Percentiles rank a stretch among this genome's conserved stretches.
These are phyloP conservation scores for Cyclopterus lumpus DNA, from an alignment of 2,797 vertebrate species.

Conservation along the genomic window DNA sequence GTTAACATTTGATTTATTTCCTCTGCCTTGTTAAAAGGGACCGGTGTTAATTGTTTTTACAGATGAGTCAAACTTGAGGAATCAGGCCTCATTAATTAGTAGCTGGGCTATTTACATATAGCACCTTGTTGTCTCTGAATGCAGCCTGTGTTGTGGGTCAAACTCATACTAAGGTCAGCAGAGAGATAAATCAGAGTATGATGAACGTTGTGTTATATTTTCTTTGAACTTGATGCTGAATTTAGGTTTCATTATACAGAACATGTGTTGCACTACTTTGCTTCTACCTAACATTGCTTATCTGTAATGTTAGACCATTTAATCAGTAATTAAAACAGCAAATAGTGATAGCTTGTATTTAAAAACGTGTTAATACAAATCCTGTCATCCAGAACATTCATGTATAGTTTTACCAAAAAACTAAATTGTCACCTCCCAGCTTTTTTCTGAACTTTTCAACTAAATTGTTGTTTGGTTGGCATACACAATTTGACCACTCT, in stretches of 20 bases:
- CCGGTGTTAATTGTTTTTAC: conserved; percentile 93
- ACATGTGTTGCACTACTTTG: background rate
- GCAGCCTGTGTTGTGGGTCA: conserved; percentile 25
- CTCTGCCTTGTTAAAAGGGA: conserved; percentile 87
- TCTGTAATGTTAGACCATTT: background rate
- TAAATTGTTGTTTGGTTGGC: too few species aligned
- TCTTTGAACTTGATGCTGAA: conserved; percentile 8
- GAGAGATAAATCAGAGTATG: conserved; percentile 19
- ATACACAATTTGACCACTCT: background rate
- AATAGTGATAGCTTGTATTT: background rate
- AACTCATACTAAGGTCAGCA: conserved; percentile 24
- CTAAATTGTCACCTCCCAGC: too few species aligned
- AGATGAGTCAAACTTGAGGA: conserved; percentile 90
- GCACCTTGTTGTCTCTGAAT: conserved; percentile 77
- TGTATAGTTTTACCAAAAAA: background rate
- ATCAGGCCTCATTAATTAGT: conserved; percentile 89
- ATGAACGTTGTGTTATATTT: conserved; percentile 17
- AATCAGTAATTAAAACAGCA: background rate
- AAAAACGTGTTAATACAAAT: background rate
- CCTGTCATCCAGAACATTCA: background rate
- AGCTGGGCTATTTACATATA: conserved; percentile 77
- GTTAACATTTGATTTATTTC: conserved; percentile 98
- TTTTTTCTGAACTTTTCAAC: conserved; percentile 4
- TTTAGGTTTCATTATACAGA: background rate
- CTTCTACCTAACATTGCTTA: background rate